Evolutionary conservation across 2,888 invertebrate genomes (phyloP).

Genomic region (Colletes collaris): DNA sequence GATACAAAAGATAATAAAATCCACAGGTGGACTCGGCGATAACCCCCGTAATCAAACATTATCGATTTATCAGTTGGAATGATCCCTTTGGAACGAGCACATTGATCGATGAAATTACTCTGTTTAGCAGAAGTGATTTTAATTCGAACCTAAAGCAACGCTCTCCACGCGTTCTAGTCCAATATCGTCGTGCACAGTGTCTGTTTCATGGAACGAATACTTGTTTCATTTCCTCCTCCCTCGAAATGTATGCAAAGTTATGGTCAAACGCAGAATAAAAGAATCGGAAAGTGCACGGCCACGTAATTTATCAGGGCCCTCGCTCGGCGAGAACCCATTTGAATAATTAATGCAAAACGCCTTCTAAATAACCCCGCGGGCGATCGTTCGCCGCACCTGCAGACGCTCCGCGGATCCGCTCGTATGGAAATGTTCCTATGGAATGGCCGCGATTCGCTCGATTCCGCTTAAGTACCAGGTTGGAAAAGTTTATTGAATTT

Average conservation of each 20-base stretch:
- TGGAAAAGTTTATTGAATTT: constrained; percentile 76
- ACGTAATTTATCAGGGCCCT: constrained; percentile 36
- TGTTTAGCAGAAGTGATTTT: neutral
- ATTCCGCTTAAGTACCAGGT: constrained; percentile 73
- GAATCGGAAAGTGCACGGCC: constrained; percentile 28
- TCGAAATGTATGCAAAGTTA: constrained; percentile 31
- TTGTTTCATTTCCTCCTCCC: constrained; percentile 5
- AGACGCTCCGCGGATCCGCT: constrained; percentile 60
- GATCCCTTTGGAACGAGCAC: neutral
- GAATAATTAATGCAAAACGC: constrained; percentile 82
- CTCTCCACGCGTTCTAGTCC: neutral
- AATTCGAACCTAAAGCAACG: neutral
- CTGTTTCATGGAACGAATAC: neutral
- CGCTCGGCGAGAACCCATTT: constrained; percentile 70
- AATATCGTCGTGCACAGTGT: constrained; percentile 2
- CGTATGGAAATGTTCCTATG: constrained; percentile 67
- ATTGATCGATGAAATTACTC: neutral
- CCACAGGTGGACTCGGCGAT: no score
- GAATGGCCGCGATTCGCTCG: constrained; percentile 77
- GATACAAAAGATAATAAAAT: no score
- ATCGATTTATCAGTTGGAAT: no score
- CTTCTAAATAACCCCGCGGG: constrained; percentile 79
- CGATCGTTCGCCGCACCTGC: constrained; percentile 79
- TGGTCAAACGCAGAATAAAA: constrained; percentile 19
- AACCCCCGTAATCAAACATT: no score